These are phyloP conservation scores for Oreocharis arfaki DNA, from an alignment of 2,113 vertebrate genomes.

Conservation along the genomic window DNA sequence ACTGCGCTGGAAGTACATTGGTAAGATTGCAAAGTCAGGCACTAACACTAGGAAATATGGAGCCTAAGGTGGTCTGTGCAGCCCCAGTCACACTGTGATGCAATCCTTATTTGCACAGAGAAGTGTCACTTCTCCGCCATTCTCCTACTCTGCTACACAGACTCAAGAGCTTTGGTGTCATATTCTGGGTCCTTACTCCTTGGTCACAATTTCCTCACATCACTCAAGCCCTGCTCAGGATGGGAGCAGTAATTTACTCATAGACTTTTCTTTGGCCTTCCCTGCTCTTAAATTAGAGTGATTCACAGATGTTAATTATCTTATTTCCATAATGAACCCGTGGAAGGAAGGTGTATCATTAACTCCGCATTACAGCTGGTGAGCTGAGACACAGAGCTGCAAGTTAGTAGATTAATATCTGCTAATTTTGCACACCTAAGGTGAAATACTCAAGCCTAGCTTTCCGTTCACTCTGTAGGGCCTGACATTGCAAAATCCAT, in stretches of 20 bases:
- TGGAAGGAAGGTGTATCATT: conserved; percentile 26
- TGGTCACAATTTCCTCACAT: background rate
- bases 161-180: background rate
- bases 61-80: background rate
- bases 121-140: background rate
- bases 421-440: conserved; percentile 18
- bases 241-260: conserved; percentile 9
- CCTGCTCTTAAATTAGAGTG: conserved; percentile 4
- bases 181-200: background rate
- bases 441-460: background rate
- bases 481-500: background rate
- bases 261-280: conserved; percentile 23
- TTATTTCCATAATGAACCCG: conserved; percentile 46
- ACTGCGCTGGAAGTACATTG: background rate
- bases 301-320: conserved; percentile 41
- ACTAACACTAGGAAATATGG: conserved; percentile 6
- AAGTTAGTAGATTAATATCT: conserved; percentile 13
- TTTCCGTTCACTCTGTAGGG: background rate
- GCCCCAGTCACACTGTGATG: background rate
- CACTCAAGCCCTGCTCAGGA: background rate
- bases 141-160: background rate
- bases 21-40: background rate
- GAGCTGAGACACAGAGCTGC: conserved; percentile 4
- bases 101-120: background rate
- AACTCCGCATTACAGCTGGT: background rate